Evolutionary conservation across 2,797 vertebrate species (phyloP).

Genomic region (Anguilla obscura): DNA sequence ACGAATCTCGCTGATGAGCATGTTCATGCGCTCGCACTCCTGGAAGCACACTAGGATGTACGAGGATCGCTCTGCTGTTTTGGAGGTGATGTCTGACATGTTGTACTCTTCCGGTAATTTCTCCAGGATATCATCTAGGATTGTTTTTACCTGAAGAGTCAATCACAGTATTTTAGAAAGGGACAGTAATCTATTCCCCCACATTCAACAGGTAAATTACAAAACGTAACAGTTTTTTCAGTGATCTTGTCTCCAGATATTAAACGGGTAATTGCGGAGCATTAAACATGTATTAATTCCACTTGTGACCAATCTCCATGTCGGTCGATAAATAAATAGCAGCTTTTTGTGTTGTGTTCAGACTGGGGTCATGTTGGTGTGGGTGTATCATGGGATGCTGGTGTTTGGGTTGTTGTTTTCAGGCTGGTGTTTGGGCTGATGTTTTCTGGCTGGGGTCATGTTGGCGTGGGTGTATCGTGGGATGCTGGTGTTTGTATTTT

Average conservation of each 20-base stretch:
- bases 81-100: conserved; percentile 77
- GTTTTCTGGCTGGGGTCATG: not conserved
- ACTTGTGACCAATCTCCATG: not conserved
- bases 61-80: conserved; percentile 72
- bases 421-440: not conserved
- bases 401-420: not conserved
- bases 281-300: not conserved
- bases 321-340: not conserved
- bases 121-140: conserved; percentile 73
- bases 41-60: conserved; percentile 80
- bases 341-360: not conserved
- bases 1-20: conserved; percentile 68
- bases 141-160: conserved; percentile 70
- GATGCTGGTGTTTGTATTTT: not conserved
- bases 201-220: not conserved
- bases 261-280: not conserved
- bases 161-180: not conserved
- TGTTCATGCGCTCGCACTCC: conserved; percentile 80
- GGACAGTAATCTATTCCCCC: not conserved
- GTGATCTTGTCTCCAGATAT: not conserved
- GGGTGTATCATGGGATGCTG: not conserved
- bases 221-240: not conserved
- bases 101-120: conserved; percentile 78
- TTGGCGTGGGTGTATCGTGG: too few relatives aligned
- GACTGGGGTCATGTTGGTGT: not conserved